phyloP scores from a whole-genome alignment of 2,113 vertebrate species.

The Chloroceryle aenea region DNA sequence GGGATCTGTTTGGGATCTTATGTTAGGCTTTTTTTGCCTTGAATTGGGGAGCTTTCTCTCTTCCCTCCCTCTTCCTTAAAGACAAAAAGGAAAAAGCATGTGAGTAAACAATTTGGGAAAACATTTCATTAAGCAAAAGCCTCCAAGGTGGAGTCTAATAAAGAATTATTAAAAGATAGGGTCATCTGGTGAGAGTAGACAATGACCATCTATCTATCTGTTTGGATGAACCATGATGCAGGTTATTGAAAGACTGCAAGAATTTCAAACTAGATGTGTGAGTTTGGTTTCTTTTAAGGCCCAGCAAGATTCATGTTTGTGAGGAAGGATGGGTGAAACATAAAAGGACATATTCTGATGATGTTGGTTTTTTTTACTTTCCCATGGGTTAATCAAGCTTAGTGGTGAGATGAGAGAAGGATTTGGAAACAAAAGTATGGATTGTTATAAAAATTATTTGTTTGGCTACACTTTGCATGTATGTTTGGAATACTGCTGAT shows the following conservation, averaged over 20 bases:
- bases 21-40: not conserved
- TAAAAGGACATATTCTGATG: not conserved
- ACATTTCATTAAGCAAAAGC: not conserved
- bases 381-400: not conserved
- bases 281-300: not conserved
- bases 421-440: not conserved
- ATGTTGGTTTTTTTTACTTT: not conserved
- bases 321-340: not conserved
- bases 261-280: not conserved
- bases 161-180: not conserved
- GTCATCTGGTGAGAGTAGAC: not conserved
- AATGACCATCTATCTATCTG: not conserved
- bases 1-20: not conserved
- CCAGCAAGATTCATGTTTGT: not conserved
- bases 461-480: not conserved
- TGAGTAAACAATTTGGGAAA: not conserved
- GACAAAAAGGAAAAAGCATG: not conserved
- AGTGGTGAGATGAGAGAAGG: not conserved
- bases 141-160: not conserved
- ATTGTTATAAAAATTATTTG: not conserved
- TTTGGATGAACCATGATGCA: not conserved
- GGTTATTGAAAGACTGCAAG: not conserved
- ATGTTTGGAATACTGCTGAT: not conserved
- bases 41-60: accelerated
- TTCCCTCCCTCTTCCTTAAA: not conserved